Evolutionary conservation across 53 echinoderm and acorn worm genomes (phyloP).

Genomic region (Astropecten irregularis): DNA sequence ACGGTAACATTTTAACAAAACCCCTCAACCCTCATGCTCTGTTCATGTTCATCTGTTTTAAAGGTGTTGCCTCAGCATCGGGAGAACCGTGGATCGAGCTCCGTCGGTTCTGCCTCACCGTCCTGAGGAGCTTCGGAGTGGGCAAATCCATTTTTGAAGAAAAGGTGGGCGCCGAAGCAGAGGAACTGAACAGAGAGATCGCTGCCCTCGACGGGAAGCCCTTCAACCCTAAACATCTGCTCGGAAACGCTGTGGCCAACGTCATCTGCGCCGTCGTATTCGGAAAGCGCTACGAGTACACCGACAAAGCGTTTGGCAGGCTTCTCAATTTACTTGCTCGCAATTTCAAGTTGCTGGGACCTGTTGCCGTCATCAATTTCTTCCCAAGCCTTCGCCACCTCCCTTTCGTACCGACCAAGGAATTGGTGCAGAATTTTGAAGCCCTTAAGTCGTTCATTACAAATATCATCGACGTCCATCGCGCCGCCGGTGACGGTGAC

Average conservation of each 20-base stretch:
- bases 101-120: constrained; percentile 58
- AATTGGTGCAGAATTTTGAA: background rate
- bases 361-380: background rate
- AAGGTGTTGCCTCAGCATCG: too few relatives aligned
- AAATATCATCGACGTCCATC: constrained; percentile 24
- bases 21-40: too few relatives aligned
- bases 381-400: background rate
- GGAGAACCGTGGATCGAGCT: constrained; percentile 63
- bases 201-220: background rate
- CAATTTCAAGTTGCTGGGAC: background rate
- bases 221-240: constrained; percentile 27
- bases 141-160: constrained; percentile 64
- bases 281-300: constrained; percentile 39
- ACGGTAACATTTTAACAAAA: too few relatives aligned
- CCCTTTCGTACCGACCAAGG: background rate
- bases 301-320: background rate
- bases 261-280: constrained; percentile 29
- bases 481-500: constrained; percentile 7
- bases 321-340: background rate
- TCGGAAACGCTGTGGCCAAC: constrained; percentile 18
- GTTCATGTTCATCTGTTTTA: too few relatives aligned
- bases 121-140: constrained; percentile 3
- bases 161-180: constrained; percentile 25
- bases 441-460: background rate
- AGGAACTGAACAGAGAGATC: constrained; percentile 10